These are phyloP conservation scores for Furcifer pardalis DNA, from an alignment of 2,797 vertebrate species.

Conservation along the genomic window DNA sequence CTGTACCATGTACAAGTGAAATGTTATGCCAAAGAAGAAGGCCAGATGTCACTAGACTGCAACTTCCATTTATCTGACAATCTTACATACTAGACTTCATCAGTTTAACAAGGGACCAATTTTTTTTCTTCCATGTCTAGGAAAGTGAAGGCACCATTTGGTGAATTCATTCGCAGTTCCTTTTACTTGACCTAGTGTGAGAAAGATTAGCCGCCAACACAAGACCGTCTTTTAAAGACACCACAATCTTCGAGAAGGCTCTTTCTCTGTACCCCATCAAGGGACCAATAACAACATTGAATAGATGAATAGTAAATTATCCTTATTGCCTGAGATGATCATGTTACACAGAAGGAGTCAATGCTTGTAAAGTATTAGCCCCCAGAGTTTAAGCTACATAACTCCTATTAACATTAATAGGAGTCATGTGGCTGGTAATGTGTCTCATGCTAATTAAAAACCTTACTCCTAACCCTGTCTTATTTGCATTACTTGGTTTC, in stretches of 20 bases:
- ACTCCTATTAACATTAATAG: background rate
- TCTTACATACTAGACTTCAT: background rate
- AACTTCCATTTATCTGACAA: background rate
- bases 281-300: background rate
- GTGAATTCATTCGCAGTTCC: too few relatives aligned
- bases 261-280: too few relatives aligned
- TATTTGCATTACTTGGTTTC: slow-evolving; percentile 30
- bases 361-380: slow-evolving; percentile 17
- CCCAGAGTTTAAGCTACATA: slow-evolving; percentile 40
- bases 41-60: background rate
- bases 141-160: too few relatives aligned
- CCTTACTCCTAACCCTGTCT: background rate
- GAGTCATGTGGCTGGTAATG: slow-evolving; percentile 8
- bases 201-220: too few relatives aligned
- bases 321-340: slow-evolving; percentile 22
- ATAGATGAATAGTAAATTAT: background rate
- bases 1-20: background rate
- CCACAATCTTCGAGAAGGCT: too few relatives aligned
- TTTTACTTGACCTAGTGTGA: too few relatives aligned
- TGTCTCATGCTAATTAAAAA: slow-evolving; percentile 17
- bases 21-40: background rate
- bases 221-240: too few relatives aligned
- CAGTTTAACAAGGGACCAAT: background rate
- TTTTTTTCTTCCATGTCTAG: too few relatives aligned
- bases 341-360: slow-evolving; percentile 26